Evolutionary conservation across 2,797 vertebrate genomes (phyloP).

Genomic region (Oreochromis mossambicus): DNA sequence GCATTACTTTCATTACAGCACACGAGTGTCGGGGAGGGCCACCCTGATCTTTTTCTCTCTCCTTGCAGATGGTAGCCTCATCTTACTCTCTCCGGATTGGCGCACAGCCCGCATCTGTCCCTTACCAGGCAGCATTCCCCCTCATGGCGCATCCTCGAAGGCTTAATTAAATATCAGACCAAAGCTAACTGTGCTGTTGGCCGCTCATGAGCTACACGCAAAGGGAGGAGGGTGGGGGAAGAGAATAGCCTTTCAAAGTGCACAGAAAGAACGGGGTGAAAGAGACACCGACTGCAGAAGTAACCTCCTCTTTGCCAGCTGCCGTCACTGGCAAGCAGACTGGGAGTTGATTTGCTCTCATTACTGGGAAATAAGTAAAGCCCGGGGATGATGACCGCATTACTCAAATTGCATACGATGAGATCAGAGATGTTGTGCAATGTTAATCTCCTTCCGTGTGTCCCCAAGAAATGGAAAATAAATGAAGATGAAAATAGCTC

Average conservation of each 20-base stretch:
- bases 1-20: constrained; percentile 53
- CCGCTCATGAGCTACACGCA: constrained; percentile 33
- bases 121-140: constrained; percentile 39
- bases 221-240: neutral
- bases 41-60: constrained; percentile 26
- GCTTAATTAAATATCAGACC: constrained; percentile 68
- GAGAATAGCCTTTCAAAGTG: constrained; percentile 13
- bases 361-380: constrained; percentile 69
- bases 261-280: constrained; percentile 13
- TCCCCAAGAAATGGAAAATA: constrained; percentile 62
- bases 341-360: constrained; percentile 76
- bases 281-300: constrained; percentile 46
- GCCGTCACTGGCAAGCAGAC: constrained; percentile 69
- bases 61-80: constrained; percentile 47
- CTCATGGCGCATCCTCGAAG: constrained; percentile 42
- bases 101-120: constrained; percentile 37
- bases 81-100: constrained; percentile 39
- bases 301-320: constrained; percentile 50
- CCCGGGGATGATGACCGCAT: constrained; percentile 68
- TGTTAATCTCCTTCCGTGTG: constrained; percentile 61
- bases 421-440: constrained; percentile 63
- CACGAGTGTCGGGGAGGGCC: constrained; percentile 22
- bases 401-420: constrained; percentile 61
- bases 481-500: constrained; percentile 54
- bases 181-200: constrained; percentile 42